Evolutionary conservation across 2,113 vertebrate species (phyloP).

Genomic region (Labeo rohita): DNA sequence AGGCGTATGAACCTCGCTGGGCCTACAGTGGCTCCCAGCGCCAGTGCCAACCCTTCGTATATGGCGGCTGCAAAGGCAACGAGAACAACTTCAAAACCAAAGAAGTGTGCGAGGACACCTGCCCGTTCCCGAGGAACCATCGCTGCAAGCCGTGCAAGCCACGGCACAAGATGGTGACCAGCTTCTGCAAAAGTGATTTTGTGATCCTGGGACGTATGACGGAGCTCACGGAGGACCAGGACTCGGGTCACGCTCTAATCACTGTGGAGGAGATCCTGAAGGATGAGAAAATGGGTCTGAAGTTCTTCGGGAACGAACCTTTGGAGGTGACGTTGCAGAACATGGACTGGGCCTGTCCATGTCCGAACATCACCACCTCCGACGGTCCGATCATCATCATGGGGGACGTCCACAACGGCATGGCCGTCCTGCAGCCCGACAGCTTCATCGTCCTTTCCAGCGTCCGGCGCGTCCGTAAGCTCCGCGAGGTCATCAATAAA

Average conservation of each 20-base stretch:
- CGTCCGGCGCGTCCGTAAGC: constrained; percentile 84
- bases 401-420: constrained; percentile 89
- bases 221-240: constrained; percentile 87
- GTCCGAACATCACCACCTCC: constrained; percentile 89
- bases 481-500: constrained; percentile 90
- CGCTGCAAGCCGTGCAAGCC: constrained; percentile 90
- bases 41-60: constrained; percentile 94
- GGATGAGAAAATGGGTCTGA: constrained; percentile 97
- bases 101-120: constrained; percentile 90
- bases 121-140: constrained; percentile 86
- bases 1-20: constrained; percentile 91
- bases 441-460: constrained; percentile 89
- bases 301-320: constrained; percentile 89
- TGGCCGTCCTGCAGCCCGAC: constrained; percentile 90
- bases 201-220: constrained; percentile 89
- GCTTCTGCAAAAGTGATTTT: constrained; percentile 95
- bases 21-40: constrained; percentile 84
- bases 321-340: constrained; percentile 92
- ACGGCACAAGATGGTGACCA: constrained; percentile 90
- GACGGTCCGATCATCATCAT: constrained; percentile 93
- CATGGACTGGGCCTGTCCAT: constrained; percentile 95
- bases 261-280: constrained; percentile 93
- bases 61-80: constrained; percentile 91
- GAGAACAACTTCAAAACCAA: constrained; percentile 96
- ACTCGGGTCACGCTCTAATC: constrained; percentile 87